Conservation (phyloP, 2,797 vertebrate genomes). For the Hipposideros larvatus region DNA sequence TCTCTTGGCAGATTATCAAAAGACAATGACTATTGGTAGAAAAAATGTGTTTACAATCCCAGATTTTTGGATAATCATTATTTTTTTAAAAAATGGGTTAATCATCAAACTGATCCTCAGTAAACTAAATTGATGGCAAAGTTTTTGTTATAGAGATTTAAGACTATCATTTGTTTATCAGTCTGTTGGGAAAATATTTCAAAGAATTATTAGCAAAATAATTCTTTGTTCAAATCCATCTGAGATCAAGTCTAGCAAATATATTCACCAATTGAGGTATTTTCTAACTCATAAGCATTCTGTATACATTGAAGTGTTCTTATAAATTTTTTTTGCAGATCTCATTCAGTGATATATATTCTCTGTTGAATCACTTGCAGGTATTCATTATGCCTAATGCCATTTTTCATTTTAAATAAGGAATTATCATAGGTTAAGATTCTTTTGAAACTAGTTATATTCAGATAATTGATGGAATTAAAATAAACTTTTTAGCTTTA, state of each 20-base stretch:
- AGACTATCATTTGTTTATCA: conserved; percentile 7
- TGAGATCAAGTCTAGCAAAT: conserved; percentile 25
- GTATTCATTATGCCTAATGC: neutral
- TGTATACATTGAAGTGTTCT: neutral
- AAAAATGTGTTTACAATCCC: neutral
- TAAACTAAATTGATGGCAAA: conserved; percentile 45
- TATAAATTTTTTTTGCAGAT: conserved; percentile 3
- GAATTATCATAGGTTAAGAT: conserved; percentile 1
- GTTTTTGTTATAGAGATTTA: conserved; percentile 51
- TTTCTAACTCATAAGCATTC: conserved; percentile 27
- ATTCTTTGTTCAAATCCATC: conserved; percentile 24
- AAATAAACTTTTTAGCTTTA: conserved; percentile 34
- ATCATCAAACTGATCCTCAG: neutral
- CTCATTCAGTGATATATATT: neutral
- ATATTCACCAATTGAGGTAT: conserved; percentile 16
- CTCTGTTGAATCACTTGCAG: neutral
- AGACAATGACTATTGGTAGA: neutral
- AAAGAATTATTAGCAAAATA: conserved; percentile 38
- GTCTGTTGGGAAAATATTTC: conserved; percentile 29
- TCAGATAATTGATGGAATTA: conserved; percentile 30
- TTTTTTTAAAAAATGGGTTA: neutral
- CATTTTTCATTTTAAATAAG: conserved; percentile 25
- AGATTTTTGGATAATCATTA: conserved; percentile 1
- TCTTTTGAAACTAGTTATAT: conserved; percentile 41
- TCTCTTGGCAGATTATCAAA: conserved; percentile 24